Evolutionary conservation across 2,888 invertebrate genomes (phyloP).

Genomic region (Agonopterix heracliana): DNA sequence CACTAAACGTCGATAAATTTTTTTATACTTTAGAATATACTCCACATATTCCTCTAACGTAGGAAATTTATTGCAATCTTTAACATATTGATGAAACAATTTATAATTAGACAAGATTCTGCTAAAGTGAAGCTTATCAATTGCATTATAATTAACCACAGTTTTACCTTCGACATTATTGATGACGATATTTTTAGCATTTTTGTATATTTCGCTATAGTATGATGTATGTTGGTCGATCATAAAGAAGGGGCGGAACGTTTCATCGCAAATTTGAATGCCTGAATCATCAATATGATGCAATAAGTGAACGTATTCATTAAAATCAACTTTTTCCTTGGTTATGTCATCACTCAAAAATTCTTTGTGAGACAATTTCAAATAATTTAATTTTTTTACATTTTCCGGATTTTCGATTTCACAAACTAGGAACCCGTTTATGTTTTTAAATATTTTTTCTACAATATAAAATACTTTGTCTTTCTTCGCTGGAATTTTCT

Average conservation of each 20-base stretch:
- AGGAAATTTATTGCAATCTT: slow-evolving; percentile 14
- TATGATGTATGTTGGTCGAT: slow-evolving; percentile 25
- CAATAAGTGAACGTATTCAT: slow-evolving; percentile 26
- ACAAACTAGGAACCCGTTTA: slow-evolving; percentile 26
- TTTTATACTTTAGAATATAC: slow-evolving; percentile 17
- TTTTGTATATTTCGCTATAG: slow-evolving; percentile 22
- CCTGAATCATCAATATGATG: slow-evolving; percentile 12
- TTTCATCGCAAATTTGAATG: slow-evolving; percentile 22
- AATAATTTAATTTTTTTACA: slow-evolving; percentile 30
- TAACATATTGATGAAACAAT: slow-evolving; percentile 16
- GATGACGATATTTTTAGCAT: slow-evolving; percentile 20
- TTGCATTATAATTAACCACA: slow-evolving; percentile 14
- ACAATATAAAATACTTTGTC: slow-evolving; percentile 27
- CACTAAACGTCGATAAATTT: slow-evolving; percentile 12
- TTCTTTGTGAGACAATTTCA: slow-evolving; percentile 26
- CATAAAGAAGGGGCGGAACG: slow-evolving; percentile 27
- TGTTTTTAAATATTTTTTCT: slow-evolving; percentile 28
- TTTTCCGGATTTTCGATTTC: slow-evolving; percentile 28
- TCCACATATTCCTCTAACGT: slow-evolving; percentile 15
- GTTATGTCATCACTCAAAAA: slow-evolving; percentile 21
- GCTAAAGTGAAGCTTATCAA: slow-evolving; percentile 21
- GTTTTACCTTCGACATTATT: slow-evolving; percentile 10
- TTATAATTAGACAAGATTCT: slow-evolving; percentile 19
- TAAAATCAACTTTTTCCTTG: slow-evolving; percentile 23
- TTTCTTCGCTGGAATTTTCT: slow-evolving; percentile 19